Evolutionary conservation across 2,113 vertebrate genomes (phyloP).

Genomic region (Tenebrosternarchus preto): DNA sequence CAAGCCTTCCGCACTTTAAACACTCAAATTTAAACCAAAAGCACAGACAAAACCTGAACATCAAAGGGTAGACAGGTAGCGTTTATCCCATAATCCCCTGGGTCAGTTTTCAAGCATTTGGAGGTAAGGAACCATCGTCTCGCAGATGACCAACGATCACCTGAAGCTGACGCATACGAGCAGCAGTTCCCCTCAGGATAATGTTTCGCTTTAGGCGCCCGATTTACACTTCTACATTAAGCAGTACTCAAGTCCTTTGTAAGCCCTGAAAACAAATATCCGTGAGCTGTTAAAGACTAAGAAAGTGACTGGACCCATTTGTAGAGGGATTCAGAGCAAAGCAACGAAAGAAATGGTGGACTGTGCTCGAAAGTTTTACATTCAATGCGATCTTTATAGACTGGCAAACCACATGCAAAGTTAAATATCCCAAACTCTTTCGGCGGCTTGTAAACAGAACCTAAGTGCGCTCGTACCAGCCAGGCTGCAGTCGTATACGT

Average conservation of each 20-base stretch:
- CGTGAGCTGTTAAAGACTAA: background rate
- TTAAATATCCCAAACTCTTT: too few species aligned
- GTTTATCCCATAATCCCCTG: background rate
- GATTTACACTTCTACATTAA: constrained; percentile 14
- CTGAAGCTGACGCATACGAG: constrained; percentile 1
- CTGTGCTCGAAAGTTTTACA: too few species aligned
- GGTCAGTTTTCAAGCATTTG: constrained; percentile 6
- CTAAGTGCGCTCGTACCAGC: too few species aligned
- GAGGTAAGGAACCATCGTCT: constrained; percentile 20
- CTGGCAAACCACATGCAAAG: too few species aligned
- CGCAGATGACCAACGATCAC: background rate
- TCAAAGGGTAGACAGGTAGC: too few species aligned
- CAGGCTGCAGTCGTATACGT: too few species aligned
- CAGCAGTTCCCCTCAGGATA: background rate
- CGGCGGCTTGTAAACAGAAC: too few species aligned
- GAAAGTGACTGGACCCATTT: background rate
- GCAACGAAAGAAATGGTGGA: too few species aligned
- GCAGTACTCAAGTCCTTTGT: background rate
- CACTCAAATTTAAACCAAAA: too few species aligned
- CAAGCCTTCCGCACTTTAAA: too few species aligned
- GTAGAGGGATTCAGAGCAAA: too few species aligned
- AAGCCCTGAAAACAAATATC: constrained; percentile 10
- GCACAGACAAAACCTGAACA: background rate
- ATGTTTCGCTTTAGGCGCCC: background rate
- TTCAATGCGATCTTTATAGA: too few species aligned